A percentile compares a stretch with the other conserved stretches of the same genome.
Evolutionary conservation across 2,888 invertebrate genomes (phyloP).

Genomic region (Agrochola macilenta): DNA sequence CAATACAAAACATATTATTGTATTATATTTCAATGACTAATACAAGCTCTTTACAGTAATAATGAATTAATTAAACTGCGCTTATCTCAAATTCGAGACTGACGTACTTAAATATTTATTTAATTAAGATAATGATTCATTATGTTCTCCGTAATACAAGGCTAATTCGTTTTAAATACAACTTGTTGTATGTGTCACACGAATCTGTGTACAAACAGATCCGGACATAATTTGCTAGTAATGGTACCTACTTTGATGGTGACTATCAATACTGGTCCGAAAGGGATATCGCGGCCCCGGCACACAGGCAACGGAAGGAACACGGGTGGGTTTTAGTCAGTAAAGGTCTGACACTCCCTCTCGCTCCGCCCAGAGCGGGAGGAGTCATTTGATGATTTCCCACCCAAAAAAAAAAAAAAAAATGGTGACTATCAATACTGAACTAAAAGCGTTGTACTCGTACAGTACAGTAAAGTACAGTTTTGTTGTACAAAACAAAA

Average conservation of each 20-base stretch:
- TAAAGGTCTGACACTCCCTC: too few relatives aligned
- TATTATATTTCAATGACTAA: conserved; percentile 45
- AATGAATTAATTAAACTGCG: conserved; percentile 27
- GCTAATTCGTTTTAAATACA: conserved; percentile 23
- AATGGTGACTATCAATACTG: not conserved
- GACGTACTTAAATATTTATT: conserved; percentile 15
- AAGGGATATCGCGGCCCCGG: too few relatives aligned
- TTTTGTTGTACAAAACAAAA: conserved; percentile 35
- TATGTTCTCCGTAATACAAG: conserved; percentile 6
- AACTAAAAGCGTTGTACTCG: not conserved
- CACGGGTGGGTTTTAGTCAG: too few relatives aligned
- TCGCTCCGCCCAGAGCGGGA: too few relatives aligned
- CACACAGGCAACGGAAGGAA: too few relatives aligned
- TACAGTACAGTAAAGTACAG: conserved; percentile 26
- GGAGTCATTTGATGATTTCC: too few relatives aligned
- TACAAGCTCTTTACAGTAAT: conserved; percentile 1
- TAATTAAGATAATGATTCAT: conserved; percentile 40
- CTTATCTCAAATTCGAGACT: conserved; percentile 11
- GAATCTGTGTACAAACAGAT: conserved; percentile 24
- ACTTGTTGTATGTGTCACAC: conserved; percentile 5
- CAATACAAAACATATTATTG: conserved; percentile 34
- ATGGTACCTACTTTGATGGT: not conserved
- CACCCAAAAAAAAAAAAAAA: too few relatives aligned
- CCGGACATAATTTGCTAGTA: not conserved
- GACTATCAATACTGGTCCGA: not conserved